Base-by-base conservation (phyloP, 2,888 invertebrate genomes). In the Teleogryllus oceanicus region DNA sequence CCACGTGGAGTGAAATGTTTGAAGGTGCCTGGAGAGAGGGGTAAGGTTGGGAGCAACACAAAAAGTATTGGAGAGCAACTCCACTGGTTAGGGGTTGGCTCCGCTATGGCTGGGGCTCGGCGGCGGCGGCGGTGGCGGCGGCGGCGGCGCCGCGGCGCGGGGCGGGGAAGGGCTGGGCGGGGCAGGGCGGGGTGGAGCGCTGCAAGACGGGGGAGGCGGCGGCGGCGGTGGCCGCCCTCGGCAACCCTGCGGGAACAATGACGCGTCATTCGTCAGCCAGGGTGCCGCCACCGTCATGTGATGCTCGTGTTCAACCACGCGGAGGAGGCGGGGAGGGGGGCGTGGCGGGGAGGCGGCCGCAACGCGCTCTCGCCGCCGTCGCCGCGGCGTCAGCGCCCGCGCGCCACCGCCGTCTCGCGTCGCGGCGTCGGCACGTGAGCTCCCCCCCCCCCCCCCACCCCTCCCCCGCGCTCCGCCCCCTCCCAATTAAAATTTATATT, bases 1-100 rank as follows among this genome's bases (percentile, higher is more conserved):
- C 83, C 83, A 83, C 83, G 83, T 83, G 83, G 83, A 83, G 81
- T 82, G 74, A 37, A 21, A n/a, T n/a, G 78, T 74, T 74, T 78
- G 74, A 78, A 78, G 78, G 78, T 78, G 78, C 74, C 74, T 74
- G 37, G 24, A 76, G 62, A 20, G 24, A 37, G 24, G 78, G 21
- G 21, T 21, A 50, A 49, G 50, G 50, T 20, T 12, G 79, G 50
- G 49, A 80, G 74, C 74, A 77, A 75, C 49, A 75, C 74, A 80
- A 80, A 80, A 80, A 80, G 79, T 78, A 81, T 80, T 81, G 82
- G 80, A 82, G 82, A 79, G 80, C 79, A 82, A 82, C 82, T 82
- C 82, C 78, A 80, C 80, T 81, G 80, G 82, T 81, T 81, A 80
- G 80, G 82, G 79, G 80, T 81, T 81, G 74, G 81, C 62, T 62